These are phyloP conservation scores for Solea solea DNA, from an alignment of 2,113 vertebrate species.

Conservation along the genomic window DNA sequence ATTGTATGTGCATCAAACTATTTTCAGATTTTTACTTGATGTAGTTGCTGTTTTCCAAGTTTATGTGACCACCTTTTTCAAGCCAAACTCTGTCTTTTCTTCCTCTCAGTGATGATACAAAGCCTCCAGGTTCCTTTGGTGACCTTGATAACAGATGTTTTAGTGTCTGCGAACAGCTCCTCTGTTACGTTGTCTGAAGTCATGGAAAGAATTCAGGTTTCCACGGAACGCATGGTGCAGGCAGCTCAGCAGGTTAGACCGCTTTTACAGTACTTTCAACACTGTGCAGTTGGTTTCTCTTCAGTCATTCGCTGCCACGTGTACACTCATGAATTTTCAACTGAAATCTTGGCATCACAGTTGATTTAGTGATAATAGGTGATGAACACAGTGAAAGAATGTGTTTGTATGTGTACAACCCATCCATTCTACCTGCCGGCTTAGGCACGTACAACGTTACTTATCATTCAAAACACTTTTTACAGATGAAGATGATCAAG, in stretches of 20 bases:
- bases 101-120: slow-evolving; percentile 61
- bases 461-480: not conserved
- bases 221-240: slow-evolving; percentile 58
- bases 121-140: slow-evolving; percentile 63
- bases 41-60: not conserved
- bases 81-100: not conserved
- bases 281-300: not conserved
- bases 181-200: slow-evolving; percentile 46
- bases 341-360: not conserved
- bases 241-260: slow-evolving; percentile 70
- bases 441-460: not conserved
- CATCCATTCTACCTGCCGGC: not conserved
- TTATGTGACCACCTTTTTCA: not conserved
- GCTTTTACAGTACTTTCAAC: not conserved
- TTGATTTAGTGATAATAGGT: too few relatives aligned
- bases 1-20: not conserved
- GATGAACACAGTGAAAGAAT: not conserved
- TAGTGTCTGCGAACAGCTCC: slow-evolving; percentile 49
- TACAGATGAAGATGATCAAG: not conserved
- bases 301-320: not conserved
- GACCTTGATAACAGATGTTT: slow-evolving; percentile 54
- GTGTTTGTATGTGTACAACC: not conserved
- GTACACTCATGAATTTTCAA: too few relatives aligned
- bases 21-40: not conserved
- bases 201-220: slow-evolving; percentile 37